Evolutionary conservation across 1,140 invertebrate genomes (phyloP), one percentile per base, ranked within the genome.

Genomic region (Hestina assimilis): DNA sequence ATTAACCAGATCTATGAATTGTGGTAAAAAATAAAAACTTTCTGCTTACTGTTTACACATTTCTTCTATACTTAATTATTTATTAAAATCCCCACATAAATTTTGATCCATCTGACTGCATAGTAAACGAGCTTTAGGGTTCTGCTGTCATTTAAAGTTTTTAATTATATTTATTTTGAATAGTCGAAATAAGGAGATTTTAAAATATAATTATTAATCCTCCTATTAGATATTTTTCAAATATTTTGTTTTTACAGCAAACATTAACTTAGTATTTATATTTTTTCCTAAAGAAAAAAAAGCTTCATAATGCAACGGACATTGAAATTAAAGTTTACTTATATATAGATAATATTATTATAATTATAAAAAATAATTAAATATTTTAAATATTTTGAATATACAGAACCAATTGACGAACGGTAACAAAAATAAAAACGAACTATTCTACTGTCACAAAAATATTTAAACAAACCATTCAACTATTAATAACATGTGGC

Each of bases 21-120:
- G 63, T 51, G 61, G 59, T 63, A 58, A 75, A 78, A 76, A 74
- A 83, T 78, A 83, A 84, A 80, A 76, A 67, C 59, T 81, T 79
- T 78, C 73, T 77, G 78, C 74, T 82, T 67, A 80, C 71, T 87
- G 81, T 87, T 87, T 87, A 87, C 83, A 78, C 65, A 75, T 76
- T 61, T 57, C 63, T 75, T 80, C 68, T 69, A 76, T 79, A 66
- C 11, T 59, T 73, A 85, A 85, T 87, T 84, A 85, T 83, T 83
- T 84, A 84, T 82, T 79, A 65, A 83, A 84, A 85, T 85, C 82
- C 78, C 69, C 52, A 77, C 75, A 83, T 87, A 86, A 86, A 80
- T 87, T 73, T 70, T 65, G 69, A 66, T 65, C 76, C 61, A 74
- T 79, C 69, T 64, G 60, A 69, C 63, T 69, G 29, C 63, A 67